phyloP scores from a whole-genome alignment of 1,140 invertebrate genomes.

The Bombus breviceps region DNA sequence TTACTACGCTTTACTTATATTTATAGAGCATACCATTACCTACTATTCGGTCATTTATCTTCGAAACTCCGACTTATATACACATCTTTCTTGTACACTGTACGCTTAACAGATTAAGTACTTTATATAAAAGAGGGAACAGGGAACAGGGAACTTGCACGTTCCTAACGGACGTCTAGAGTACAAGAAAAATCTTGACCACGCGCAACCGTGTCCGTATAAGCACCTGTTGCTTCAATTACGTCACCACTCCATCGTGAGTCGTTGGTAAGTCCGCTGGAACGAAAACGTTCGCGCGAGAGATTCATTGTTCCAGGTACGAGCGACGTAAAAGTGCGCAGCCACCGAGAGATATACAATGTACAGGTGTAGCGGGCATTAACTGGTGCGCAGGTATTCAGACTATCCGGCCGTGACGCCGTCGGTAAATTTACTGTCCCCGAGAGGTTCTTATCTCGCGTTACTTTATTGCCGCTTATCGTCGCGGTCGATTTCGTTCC shows the following conservation, averaged over 20 bases:
- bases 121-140: background rate
- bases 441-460: slow-evolving; percentile 37
- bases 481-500: slow-evolving; percentile 47
- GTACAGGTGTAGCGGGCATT: slow-evolving; percentile 48
- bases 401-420: slow-evolving; percentile 46
- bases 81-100: background rate
- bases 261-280: background rate
- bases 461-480: slow-evolving; percentile 50
- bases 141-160: too few relatives aligned
- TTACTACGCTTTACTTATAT: background rate
- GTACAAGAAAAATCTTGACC: background rate
- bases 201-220: background rate
- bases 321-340: slow-evolving; percentile 29
- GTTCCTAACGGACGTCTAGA: background rate
- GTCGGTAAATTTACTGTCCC: slow-evolving; percentile 41
- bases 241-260: background rate
- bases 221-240: slow-evolving; percentile 29
- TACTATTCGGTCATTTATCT: background rate
- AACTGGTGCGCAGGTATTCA: slow-evolving; percentile 50
- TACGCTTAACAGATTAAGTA: background rate
- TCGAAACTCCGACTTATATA: background rate
- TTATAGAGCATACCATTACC: background rate
- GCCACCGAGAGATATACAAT: slow-evolving; percentile 47
- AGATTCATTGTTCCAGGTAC: slow-evolving; percentile 42
- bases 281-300: background rate